Base-by-base conservation (phyloP, 1,140 invertebrate genomes). In the Dendroctonus ponderosae region DNA sequence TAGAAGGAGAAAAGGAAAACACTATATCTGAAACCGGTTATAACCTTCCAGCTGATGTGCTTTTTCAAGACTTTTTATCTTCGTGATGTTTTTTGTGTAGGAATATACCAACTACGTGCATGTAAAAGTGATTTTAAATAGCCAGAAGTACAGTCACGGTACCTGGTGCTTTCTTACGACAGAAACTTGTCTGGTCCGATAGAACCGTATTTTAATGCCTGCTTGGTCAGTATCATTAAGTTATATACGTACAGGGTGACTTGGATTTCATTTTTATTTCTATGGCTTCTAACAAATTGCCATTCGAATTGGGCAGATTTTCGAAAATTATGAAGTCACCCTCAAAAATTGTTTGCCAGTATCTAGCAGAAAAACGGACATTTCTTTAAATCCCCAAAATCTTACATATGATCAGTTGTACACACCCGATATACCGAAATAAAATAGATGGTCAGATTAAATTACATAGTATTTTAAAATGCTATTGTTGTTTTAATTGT, bases 1-100 rank as follows among this genome's bases (percentile, higher is more conserved):
- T 71, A 74, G 66, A 73, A 71, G 66, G 67, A 73, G 74, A 75
- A 69, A 71, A 76, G 70, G 66, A 75, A 61, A 68, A 70, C 69
- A 71, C 66, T 72, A 64, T 68, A 66, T 57, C 46, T 67, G 15
- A 75, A 77, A 77, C 76, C 72, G 76, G 76, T 77, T 77, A 69
- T 72, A 67, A 67, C 70, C 71, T 77, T 76, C 72, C 76, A 77
- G 74, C 76, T 77, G 76, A 77, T 77, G 74, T 73, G 72, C 75
- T 75, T 77, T 76, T 76, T 77, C 72, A 71, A 70, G 67, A 73
- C 58, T 71, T 71, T 66, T 66, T 66, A 57, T 49, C 53, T 62
- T 71, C 68, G 62, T 70, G 57, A 53, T 69, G 69, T 66, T 73
- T 73, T 72, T 74, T 71, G 66, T 73, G 67, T 71, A 71, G 64